These are phyloP conservation scores for Chymomyza amoena DNA, from an alignment of 2,888 invertebrate genomes.

Conservation along the genomic window DNA sequence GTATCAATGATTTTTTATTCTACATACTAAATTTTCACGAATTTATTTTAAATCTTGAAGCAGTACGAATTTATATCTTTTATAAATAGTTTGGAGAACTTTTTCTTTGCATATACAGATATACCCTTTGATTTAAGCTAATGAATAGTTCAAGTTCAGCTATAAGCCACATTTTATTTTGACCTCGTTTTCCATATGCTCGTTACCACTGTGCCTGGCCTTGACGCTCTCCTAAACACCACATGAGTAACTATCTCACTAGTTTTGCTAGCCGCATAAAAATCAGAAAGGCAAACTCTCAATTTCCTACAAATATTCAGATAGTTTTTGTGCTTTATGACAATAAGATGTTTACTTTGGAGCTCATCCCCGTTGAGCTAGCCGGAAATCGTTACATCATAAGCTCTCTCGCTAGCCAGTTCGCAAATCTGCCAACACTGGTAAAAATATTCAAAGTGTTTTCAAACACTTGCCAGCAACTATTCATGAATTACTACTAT, in stretches of 20 bases:
- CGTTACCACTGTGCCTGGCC: neutral
- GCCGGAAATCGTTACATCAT: conserved; percentile 61
- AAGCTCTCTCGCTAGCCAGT: conserved; percentile 31
- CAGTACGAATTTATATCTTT: too few species aligned
- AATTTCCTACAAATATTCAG: neutral
- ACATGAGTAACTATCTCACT: neutral
- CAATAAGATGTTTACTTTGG: conserved; percentile 41
- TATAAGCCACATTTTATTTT: too few species aligned
- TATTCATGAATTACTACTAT: neutral
- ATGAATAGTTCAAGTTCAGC: too few species aligned
- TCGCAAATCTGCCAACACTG: conserved; percentile 7
- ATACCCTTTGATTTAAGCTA: too few species aligned
- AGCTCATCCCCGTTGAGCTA: conserved; percentile 54
- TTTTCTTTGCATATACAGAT: too few species aligned
- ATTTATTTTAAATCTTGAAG: too few species aligned
- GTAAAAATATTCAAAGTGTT: conserved; percentile 54
- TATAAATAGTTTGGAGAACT: too few species aligned
- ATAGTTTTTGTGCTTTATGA: conserved; percentile 35
- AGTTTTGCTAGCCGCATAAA: neutral
- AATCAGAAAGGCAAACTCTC: neutral
- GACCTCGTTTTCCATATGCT: neutral
- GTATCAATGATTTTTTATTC: too few species aligned
- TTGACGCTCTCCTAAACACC: neutral
- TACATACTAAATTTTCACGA: too few species aligned
- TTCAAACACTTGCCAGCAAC: neutral